Base-by-base conservation (phyloP, 2,888 invertebrate genomes). In the Chalcis sispes region DNA sequence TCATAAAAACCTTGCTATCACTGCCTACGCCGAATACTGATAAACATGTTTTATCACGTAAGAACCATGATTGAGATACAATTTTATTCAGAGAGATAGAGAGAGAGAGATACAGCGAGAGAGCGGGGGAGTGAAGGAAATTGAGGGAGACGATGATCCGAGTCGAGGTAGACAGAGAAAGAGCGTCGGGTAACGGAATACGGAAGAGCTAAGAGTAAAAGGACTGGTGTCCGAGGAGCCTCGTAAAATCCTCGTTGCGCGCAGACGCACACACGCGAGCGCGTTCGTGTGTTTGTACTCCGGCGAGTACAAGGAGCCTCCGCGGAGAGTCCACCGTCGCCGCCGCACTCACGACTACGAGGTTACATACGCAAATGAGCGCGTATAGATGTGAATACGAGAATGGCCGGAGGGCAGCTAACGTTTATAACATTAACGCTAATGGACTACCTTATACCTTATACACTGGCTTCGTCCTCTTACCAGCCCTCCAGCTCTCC, bases 341-440 rank as follows among this genome's bases (percentile, higher is more conserved):
- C n/a, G 13, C 13, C 48, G 64, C 13, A 42, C 40, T 23, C 32
- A 15, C 42, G 29, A n/a, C n/a, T n/a, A n/a, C 46, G 48, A 23
- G 5, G n/a, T n/a, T n/a, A 32, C 56, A 72, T 72, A 78, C 29
- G 75, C 78, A 75, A 75, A 78, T 74, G 77, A 78, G 72, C 77
- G 77, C 50, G 69, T 73, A 80, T 80, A 79, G 64, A 70, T 62
- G 77, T 78, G 81, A 80, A 81, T 85, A 84, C 82, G 80, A 83
- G 85, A 84, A 86, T 87, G 85, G 85, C 87, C 87, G 86, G 86
- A 85, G 88, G 87, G 85, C 87, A 87, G 77, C 87, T 86, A 87
- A 87, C 88, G 87, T 87, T 88, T 88, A 88, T 88, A 87, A 88
- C 88, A 88, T 88, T 88, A 88, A 88, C 88, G 88, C 87, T 88